phyloP scores from a whole-genome alignment of 2,113 vertebrate genomes.

The Hucho hucho region DNA sequence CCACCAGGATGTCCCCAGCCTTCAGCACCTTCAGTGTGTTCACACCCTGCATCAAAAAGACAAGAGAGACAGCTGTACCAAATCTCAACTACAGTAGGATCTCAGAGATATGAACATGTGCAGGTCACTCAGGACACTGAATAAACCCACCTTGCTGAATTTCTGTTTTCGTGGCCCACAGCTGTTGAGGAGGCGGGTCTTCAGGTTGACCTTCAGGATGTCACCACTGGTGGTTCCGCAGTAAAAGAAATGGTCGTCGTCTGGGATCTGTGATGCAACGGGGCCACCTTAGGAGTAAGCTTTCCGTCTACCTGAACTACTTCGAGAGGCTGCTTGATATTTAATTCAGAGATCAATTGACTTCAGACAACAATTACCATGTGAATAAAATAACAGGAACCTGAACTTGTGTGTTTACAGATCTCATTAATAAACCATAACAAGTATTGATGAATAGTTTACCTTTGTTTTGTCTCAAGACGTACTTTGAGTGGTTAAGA shows the following conservation, averaged over 20 bases:
- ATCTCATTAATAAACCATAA: no score
- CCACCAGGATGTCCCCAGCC: slow-evolving; percentile 79
- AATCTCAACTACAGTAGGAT: neutral
- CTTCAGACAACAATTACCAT: no score
- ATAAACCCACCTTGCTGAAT: slow-evolving; percentile 74
- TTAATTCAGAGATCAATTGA: no score
- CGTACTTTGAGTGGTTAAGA: neutral
- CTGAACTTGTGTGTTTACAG: neutral
- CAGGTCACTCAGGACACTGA: neutral
- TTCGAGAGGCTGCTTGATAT: no score
- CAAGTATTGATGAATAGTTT: no score
- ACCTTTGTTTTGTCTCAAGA: no score
- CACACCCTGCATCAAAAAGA: slow-evolving; percentile 76
- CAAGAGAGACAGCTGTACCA: neutral
- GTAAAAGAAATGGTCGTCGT: slow-evolving; percentile 79
- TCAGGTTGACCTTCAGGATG: slow-evolving; percentile 79
- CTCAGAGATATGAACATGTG: neutral
- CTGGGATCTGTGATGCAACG: slow-evolving; percentile 67
- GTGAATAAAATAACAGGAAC: neutral
- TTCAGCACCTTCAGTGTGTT: slow-evolving; percentile 74
- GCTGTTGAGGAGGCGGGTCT: slow-evolving; percentile 66
- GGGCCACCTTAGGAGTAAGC: neutral
- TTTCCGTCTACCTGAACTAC: no score
- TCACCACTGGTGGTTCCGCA: slow-evolving; percentile 87
- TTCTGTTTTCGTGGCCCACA: slow-evolving; percentile 77